Evolutionary conservation across 2,888 invertebrate species (phyloP).

Genomic region (Tiphia femorata): DNA sequence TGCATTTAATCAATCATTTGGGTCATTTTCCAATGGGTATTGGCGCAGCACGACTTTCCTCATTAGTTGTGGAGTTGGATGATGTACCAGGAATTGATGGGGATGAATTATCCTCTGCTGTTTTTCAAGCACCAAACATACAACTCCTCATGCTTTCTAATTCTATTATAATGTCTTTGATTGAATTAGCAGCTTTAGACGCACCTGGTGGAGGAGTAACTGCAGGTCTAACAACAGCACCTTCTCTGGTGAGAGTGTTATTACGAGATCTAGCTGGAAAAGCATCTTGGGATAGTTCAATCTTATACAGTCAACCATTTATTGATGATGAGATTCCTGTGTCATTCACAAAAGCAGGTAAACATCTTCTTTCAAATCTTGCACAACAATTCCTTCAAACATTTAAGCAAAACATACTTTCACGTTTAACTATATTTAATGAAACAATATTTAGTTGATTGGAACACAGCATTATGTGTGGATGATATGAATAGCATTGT

Average conservation of each 20-base stretch:
- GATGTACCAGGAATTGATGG: slow-evolving; percentile 81
- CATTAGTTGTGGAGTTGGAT: slow-evolving; percentile 92
- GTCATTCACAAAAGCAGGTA: slow-evolving; percentile 50
- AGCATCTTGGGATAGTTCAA: slow-evolving; percentile 96
- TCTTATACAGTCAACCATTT: slow-evolving; percentile 83
- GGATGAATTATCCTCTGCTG: slow-evolving; percentile 84
- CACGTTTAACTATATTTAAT: too few species aligned
- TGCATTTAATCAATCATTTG: slow-evolving; percentile 91
- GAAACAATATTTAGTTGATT: slow-evolving; percentile 42
- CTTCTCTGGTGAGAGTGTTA: slow-evolving; percentile 79
- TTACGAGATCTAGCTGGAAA: slow-evolving; percentile 93
- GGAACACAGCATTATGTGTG: slow-evolving; percentile 45
- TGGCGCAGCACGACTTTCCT: slow-evolving; percentile 89
- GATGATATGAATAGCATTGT: slow-evolving; percentile 56
- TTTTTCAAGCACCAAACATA: slow-evolving; percentile 87
- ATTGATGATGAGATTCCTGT: slow-evolving; percentile 49
- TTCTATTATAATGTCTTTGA: slow-evolving; percentile 86
- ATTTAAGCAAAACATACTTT: not conserved
- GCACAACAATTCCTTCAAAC: not conserved
- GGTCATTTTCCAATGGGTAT: slow-evolving; percentile 95
- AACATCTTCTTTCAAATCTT: not conserved
- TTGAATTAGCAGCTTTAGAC: slow-evolving; percentile 89
- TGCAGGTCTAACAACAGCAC: slow-evolving; percentile 63
- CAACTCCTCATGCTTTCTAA: slow-evolving; percentile 87
- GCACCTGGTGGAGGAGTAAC: slow-evolving; percentile 84